These are phyloP conservation scores for Melanchra persicariae DNA, from an alignment of 2,888 invertebrate genomes.

Conservation along the genomic window DNA sequence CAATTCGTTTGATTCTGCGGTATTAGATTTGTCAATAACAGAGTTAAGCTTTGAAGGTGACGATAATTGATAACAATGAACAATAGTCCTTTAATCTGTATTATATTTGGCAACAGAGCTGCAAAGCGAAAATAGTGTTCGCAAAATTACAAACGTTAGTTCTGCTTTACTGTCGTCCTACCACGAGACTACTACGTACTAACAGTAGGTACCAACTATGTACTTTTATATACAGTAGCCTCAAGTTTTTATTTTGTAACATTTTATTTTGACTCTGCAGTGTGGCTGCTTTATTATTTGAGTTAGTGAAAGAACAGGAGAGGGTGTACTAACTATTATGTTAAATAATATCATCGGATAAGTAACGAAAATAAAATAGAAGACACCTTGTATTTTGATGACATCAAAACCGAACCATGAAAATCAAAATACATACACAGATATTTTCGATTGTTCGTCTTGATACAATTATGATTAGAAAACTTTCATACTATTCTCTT, in stretches of 20 bases:
- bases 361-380: neutral
- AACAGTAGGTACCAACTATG: too few species aligned
- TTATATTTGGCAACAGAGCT: slow-evolving; percentile 9
- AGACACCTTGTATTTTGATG: neutral
- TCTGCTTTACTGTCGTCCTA: neutral
- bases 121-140: slow-evolving; percentile 15
- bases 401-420: neutral
- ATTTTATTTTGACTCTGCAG: neutral
- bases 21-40: slow-evolving; percentile 55
- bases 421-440: neutral
- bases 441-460: too few species aligned
- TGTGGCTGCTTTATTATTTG: neutral
- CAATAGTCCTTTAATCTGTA: slow-evolving; percentile 25
- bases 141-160: neutral
- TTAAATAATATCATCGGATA: too few species aligned
- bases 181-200: neutral
- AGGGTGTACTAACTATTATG: neutral
- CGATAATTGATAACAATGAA: slow-evolving; percentile 49
- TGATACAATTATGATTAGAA: too few species aligned
- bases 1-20: slow-evolving; percentile 46
- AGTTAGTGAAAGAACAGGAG: neutral
- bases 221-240: neutral
- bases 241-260: neutral
- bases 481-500: too few species aligned
- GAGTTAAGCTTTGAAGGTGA: slow-evolving; percentile 40